Conservation (phyloP, 2,113 vertebrate genomes). For the Pycnonotus jocosus region DNA sequence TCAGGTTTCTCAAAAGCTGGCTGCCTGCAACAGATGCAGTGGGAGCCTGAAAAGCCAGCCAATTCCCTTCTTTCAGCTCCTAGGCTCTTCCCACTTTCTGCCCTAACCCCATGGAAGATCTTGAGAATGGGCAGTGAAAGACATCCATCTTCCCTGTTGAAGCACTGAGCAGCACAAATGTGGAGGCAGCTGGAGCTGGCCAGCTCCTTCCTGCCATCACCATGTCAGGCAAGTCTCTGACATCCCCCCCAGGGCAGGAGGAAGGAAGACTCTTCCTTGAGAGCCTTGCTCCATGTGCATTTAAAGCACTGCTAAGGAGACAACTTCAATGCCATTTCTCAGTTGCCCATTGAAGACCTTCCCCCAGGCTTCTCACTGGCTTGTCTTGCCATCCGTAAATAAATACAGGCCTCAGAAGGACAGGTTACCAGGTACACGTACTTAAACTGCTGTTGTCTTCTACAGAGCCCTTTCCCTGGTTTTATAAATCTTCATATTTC, state of each 20-base stretch:
- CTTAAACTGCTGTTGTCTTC: neutral
- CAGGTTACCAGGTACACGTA: neutral
- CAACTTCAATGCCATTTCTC: neutral
- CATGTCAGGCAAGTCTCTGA: rapidly evolving
- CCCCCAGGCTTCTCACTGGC: neutral
- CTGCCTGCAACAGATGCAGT: neutral
- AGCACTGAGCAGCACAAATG: rapidly evolving
- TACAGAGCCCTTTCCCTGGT: neutral
- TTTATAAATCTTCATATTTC: neutral
- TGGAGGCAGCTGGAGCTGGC: neutral
- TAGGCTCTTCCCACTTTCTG: neutral
- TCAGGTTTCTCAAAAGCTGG: neutral
- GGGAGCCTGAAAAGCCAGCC: neutral
- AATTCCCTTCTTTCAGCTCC: neutral
- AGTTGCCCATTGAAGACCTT: neutral
- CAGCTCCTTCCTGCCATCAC: neutral
- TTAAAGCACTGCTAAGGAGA: neutral
- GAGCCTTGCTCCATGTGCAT: neutral
- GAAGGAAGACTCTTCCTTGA: neutral
- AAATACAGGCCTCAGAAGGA: neutral
- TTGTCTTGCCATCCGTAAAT: neutral
- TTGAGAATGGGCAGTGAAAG: rapidly evolving
- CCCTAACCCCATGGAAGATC: rapidly evolving
- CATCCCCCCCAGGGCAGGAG: neutral
- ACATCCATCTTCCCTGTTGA: neutral